phyloP scores from a whole-genome alignment of 2,797 vertebrate genomes.

The Arnoldichthys spilopterus region DNA sequence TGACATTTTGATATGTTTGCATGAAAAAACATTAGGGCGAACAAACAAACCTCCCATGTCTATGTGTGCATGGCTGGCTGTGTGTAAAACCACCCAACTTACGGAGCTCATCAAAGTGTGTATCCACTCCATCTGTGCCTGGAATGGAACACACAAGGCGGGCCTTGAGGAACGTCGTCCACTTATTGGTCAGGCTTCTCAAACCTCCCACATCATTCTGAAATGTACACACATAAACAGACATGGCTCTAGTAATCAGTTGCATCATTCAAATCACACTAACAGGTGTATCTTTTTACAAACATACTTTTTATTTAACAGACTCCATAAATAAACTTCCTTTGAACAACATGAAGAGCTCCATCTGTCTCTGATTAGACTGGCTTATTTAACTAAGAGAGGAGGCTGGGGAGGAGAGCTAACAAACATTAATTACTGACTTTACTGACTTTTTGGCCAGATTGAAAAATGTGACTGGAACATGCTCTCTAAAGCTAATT shows the following conservation, averaged over 20 bases:
- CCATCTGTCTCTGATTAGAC: slow-evolving; percentile 54
- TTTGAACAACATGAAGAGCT: slow-evolving; percentile 9
- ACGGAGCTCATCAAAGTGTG: slow-evolving; percentile 97
- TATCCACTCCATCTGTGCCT: slow-evolving; percentile 92
- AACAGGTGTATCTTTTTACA: not conserved
- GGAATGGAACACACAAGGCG: slow-evolving; percentile 94
- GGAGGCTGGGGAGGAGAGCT: slow-evolving; percentile 23
- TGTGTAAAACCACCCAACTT: slow-evolving; percentile 71
- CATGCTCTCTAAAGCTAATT: slow-evolving; percentile 10
- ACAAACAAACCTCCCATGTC: not conserved
- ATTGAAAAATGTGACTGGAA: not conserved
- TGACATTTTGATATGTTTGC: not conserved
- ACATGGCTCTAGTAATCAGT: slow-evolving; percentile 9
- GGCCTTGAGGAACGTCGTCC: slow-evolving; percentile 98
- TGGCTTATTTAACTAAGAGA: slow-evolving; percentile 44
- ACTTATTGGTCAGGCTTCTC: slow-evolving; percentile 97
- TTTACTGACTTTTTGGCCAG: slow-evolving; percentile 3
- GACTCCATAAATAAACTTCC: slow-evolving; percentile 39
- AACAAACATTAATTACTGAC: slow-evolving; percentile 37
- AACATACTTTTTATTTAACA: slow-evolving; percentile 39
- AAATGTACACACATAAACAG: slow-evolving; percentile 48
- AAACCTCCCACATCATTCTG: slow-evolving; percentile 97
- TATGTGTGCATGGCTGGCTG: not conserved
- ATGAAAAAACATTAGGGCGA: not conserved
- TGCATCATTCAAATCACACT: not conserved